A percentile compares a stretch with the other conserved stretches of the same genome.
Evolutionary conservation across 2,797 vertebrate genomes (phyloP).

Genomic region (Tragopan temminckii): DNA sequence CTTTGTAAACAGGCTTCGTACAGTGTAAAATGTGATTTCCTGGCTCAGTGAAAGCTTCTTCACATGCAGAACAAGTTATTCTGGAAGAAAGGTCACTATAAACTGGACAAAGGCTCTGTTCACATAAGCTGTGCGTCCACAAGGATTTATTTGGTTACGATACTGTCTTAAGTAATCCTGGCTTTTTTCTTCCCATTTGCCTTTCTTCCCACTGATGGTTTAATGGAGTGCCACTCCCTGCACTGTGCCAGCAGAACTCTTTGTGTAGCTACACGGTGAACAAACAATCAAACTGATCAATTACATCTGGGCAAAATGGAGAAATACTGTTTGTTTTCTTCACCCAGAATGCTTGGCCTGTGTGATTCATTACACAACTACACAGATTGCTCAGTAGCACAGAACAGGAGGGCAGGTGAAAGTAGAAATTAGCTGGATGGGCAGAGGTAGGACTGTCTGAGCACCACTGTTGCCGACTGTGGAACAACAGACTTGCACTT

Average conservation of each 20-base stretch:
- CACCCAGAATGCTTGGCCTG: not conserved
- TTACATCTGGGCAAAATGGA: not conserved
- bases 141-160: constrained; percentile 35
- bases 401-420: not conserved
- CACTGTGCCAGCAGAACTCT: not conserved
- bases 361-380: not conserved
- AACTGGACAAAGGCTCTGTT: constrained; percentile 3
- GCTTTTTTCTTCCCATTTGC: constrained; percentile 4
- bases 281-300: constrained; percentile 39
- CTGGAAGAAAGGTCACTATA: constrained; percentile 32
- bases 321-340: constrained; percentile 27
- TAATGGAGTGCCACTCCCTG: not conserved
- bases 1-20: not conserved
- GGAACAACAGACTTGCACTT: not conserved
- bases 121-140: not conserved
- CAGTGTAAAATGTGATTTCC: no score
- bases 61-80: not conserved
- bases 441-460: not conserved
- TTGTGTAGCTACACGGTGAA: not conserved
- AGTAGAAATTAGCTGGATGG: not conserved
- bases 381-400: not conserved
- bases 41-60: not conserved
- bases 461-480: fast-evolving
- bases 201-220: constrained; percentile 31
- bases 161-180: constrained; percentile 23